Evolutionary conservation across 2,113 vertebrate genomes (phyloP), one percentile per base, ranked within the genome.

Genomic region (Emberiza fucata): DNA sequence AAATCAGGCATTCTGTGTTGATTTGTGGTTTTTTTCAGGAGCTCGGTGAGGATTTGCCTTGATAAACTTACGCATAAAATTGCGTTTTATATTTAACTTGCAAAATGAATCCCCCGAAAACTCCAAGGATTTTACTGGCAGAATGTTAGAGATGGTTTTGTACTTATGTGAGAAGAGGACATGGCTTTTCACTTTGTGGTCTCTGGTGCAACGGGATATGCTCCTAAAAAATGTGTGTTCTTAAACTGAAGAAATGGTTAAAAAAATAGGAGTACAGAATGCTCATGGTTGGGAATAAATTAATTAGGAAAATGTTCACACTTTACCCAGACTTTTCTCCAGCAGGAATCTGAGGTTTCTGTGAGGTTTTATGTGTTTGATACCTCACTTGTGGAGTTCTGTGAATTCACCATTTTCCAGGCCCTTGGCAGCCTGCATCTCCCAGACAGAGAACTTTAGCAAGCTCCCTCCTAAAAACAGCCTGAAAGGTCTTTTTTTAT

Each of bases 131-230:
- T 83, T 72, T 20, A 57, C 16, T 60, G 91, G 56, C 79, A 59
- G 91, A 40, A 82, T 82, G 82, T 68, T 85, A 81, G 83, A 40
- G 86, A 73, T 94, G 95, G 23, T 92, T 96, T 95, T 94, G 37
- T 48, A 64, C 76, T 96, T 96, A 83, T 4, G 59, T 61, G 91
- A 65, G 86, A 82, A 61, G 24, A 84, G 68, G 86, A 39, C 12
- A 4, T 92, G 96, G 91, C 82, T 96, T 95, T 96, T 86, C 91
- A 35, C 91, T 95, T 86, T 81, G 29, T 4, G 12, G 80, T 42
- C 68, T 77, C 80, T 35, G 4, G 50, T 37, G 83, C 84, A 92
- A 88, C 8, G 23, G 50, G 63, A 88, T 53, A 69, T 3, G 6
- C 31, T 69, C 68, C 64, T 60, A 61, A 70, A 77, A 90, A 86